A percentile compares a stretch with the other conserved stretches of the same genome.
Conservation (phyloP, 2,113 vertebrate species). For the Scolopax mira region DNA sequence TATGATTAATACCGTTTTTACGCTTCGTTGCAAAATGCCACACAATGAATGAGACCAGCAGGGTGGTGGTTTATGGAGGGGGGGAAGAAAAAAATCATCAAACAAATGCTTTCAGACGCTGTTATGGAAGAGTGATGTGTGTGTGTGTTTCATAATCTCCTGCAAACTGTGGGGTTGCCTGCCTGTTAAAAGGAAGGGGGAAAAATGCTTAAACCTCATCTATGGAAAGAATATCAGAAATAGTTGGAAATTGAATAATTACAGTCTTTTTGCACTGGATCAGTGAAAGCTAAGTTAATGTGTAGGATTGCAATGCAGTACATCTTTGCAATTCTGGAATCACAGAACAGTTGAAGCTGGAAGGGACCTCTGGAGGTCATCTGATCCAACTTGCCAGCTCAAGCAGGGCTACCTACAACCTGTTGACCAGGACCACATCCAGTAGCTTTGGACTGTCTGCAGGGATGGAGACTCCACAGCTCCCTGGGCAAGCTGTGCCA, state of each 20-base stretch:
- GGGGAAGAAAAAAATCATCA: not conserved
- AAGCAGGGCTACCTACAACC: not conserved
- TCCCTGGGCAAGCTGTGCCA: not conserved
- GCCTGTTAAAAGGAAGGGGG: not conserved
- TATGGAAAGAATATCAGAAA: constrained; percentile 26
- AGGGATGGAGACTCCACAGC: not conserved
- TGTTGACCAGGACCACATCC: not conserved
- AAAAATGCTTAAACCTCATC: constrained; percentile 8
- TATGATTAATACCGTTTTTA: constrained; percentile 64
- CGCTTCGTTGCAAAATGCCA: constrained; percentile 33
- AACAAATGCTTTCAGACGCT: constrained; percentile 6
- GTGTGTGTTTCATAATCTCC: not conserved
- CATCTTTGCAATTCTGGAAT: not conserved
- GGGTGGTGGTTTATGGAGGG: constrained; percentile 25
- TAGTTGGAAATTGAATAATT: constrained; percentile 31
- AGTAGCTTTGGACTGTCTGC: not conserved
- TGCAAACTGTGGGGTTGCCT: not conserved
- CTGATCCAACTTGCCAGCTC: not conserved
- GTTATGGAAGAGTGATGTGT: constrained; percentile 8
- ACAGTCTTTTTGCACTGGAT: not conserved
- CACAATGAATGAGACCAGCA: constrained; percentile 58
- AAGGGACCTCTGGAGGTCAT: not conserved
- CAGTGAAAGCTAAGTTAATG: not conserved
- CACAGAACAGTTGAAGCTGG: not conserved
- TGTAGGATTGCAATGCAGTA: not conserved